Base-by-base conservation (phyloP, 2,888 invertebrate genomes). In the Catonia carolina region DNA sequence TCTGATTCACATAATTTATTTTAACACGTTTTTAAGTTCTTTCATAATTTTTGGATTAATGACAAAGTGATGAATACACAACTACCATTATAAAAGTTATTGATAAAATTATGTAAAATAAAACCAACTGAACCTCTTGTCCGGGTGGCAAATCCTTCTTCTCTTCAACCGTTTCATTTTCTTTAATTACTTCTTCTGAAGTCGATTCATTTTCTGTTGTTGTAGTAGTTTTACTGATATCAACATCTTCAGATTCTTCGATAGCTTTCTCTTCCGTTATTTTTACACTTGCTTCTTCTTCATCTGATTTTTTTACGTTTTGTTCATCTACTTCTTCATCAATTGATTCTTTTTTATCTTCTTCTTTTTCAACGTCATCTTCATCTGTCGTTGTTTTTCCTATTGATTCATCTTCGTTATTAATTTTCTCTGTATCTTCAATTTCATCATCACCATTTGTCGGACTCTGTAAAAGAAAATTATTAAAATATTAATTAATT, bases 251-350 rank as follows among this genome's bases (percentile, higher is more conserved):
- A 6, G 12, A 33, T 2, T 35, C 48, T 6, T 47, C 47, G 1
- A 1, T 15, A 2, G 22, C 36, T 35, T 35, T 35, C 10, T 41
- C 54, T 39, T 56, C 39, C 23, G 20, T 53, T 4, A 49, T 42
- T 39, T 35, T 45, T 2, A 36, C 37, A 12, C 58, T 41, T 5
- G 41, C 14, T 20, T 35, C 20, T n/a, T 41, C 50, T 5, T 20
- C 31, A 27, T 27, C 53, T 35, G 39, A 17, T 10, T 4, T 27
- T 10, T n/a, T n/a, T n/a, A n/a, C n/a, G n/a, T n/a, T n/a, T n/a
- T n/a, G 61, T 62, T 72, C 70, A 54, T 71, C 69, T 54, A 67
- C 67, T 4, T 66, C 15, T 50, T 50, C 50, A 7, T 20, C 14
- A 12, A 41, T 17, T 1, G 39, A 52, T 52, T 52, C 52, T 20